phyloP scores from a whole-genome alignment of 2,113 vertebrate species.

The Lynx canadensis region DNA sequence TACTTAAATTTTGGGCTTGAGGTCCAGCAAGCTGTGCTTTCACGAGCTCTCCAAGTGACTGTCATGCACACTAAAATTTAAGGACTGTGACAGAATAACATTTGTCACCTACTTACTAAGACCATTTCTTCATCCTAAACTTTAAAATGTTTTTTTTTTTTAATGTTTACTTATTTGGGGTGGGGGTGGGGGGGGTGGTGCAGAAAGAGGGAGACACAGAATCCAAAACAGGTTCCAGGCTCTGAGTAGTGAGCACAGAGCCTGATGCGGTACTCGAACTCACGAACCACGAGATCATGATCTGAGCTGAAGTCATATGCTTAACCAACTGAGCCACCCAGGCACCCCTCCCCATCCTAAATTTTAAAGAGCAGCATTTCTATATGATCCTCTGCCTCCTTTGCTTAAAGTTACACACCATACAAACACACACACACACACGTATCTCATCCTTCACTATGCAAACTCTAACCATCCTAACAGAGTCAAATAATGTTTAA shows the following conservation, averaged over 20 bases:
- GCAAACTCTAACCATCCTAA: neutral
- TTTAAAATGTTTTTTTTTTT: neutral
- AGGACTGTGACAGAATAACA: neutral
- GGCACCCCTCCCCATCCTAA: neutral
- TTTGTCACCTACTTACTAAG: conserved; percentile 28
- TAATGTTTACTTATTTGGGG: too few relatives aligned
- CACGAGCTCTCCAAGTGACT: neutral
- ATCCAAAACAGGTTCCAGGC: too few relatives aligned
- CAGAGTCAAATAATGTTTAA: neutral
- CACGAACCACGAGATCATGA: too few relatives aligned
- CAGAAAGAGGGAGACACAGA: too few relatives aligned
- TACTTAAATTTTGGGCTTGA: neutral
- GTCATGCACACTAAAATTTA: neutral
- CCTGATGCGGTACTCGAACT: too few relatives aligned
- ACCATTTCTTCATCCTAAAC: conserved; percentile 10
- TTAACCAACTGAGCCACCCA: too few relatives aligned
- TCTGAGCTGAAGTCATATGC: too few relatives aligned
- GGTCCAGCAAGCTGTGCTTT: neutral
- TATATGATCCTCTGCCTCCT: neutral
- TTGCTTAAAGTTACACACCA: conserved; percentile 18
- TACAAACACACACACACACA: neutral
- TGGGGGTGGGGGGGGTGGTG: too few relatives aligned
- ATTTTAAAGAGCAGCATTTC: conserved; percentile 1
- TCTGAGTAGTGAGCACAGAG: too few relatives aligned
- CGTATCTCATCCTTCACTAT: neutral